A percentile compares a stretch with the other conserved stretches of the same genome.
These are phyloP conservation scores for Mythimna lalbum DNA, from an alignment of 2,888 invertebrate genomes.

Conservation along the genomic window DNA sequence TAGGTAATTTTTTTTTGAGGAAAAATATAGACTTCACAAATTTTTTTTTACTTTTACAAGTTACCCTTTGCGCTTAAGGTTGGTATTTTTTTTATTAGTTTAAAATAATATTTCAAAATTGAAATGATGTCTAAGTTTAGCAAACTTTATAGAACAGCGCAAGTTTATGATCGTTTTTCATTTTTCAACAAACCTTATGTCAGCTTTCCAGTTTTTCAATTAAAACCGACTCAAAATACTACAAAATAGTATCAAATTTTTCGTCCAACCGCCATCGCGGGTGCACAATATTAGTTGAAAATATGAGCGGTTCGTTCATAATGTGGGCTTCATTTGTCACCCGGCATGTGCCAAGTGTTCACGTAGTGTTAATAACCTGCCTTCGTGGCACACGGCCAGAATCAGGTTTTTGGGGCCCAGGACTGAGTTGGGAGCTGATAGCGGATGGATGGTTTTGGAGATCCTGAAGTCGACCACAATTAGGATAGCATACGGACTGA, in stretches of 20 bases:
- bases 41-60: too few species aligned
- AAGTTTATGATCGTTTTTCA: background rate
- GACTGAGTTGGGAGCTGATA: slow-evolving; percentile 44
- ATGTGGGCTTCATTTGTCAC: slow-evolving; percentile 88
- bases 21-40: too few species aligned
- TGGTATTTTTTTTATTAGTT: too few species aligned
- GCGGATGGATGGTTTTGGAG: slow-evolving; percentile 8
- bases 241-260: slow-evolving; percentile 53
- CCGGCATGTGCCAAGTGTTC: slow-evolving; percentile 80
- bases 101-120: background rate
- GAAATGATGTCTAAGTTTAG: background rate
- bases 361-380: slow-evolving; percentile 85
- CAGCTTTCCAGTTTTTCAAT: slow-evolving; percentile 31
- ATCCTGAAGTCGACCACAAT: background rate
- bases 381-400: slow-evolving; percentile 84
- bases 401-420: slow-evolving; percentile 64
- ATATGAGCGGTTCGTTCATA: slow-evolving; percentile 82
- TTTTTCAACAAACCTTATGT: background rate
- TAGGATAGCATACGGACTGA: too few species aligned
- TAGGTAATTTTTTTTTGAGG: too few species aligned
- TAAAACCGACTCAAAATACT: slow-evolving; percentile 43
- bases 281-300: slow-evolving; percentile 63
- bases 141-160: background rate
- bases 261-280: slow-evolving; percentile 46
- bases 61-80: too few species aligned